Base-by-base conservation (phyloP, 2,113 vertebrate species). In the Micronisus gabar region DNA sequence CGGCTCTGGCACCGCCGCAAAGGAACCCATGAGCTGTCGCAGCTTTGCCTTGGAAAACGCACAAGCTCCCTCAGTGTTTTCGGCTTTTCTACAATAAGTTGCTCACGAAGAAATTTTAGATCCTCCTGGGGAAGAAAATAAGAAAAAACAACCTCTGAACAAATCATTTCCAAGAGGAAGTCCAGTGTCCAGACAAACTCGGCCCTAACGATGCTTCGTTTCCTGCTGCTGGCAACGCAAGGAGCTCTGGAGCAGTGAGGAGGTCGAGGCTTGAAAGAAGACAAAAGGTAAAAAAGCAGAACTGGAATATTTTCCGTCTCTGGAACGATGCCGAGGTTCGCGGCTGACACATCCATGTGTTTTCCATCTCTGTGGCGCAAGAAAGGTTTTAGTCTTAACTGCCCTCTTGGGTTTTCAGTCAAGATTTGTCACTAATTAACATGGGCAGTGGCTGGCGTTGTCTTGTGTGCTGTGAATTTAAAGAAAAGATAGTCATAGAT, bases 141-240 rank as follows among this genome's bases (percentile, higher is more conserved):
- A 66, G 58, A 50, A 67, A 53, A 86, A 62, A 34, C 1, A 47
- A 25, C 58, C 43, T 34, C 34, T 0, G 0, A 56, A 32, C 9
- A 81, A 93, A 81, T 82, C 2, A 21, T 63, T 81, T 92, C 71
- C 90, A 36, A 90, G 81, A 80, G 84, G 90, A 91, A 94, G 68
- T 4, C 11, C 41, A 15, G 34, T 6, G 83, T 59, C 79, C 22
- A 76, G 59, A 67, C 53, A 53, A 34, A 45, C 30, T 47, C 38
- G 0, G 22, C 66, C 36, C 29, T 68, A 53, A 27, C 6, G 63
- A 58, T 88, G 50, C 75, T 59, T 81, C 6, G 0, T 63, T 93
- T 95, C 94, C 93, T 50, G 73, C 95, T n/a, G 52, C 40, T 72
- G 76, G 73, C 1, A 0, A 29, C 11, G 38, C 67, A 10, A 71